Evolutionary conservation across 1,140 invertebrate species (phyloP).

Genomic region (Oedothorax gibbosus): DNA sequence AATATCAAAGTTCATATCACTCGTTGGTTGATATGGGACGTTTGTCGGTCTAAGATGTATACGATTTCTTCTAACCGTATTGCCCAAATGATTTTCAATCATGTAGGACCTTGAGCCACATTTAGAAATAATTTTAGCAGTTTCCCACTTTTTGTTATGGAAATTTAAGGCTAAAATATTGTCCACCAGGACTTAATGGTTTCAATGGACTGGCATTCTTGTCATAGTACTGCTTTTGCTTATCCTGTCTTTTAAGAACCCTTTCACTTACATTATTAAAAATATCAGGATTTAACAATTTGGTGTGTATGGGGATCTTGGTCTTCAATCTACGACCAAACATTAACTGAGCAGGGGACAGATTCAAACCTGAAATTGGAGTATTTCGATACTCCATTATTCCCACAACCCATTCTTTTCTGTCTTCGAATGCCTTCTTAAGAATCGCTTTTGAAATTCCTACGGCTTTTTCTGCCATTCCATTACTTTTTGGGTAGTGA

Average conservation of each 20-base stretch:
- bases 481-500: slow-evolving; percentile 12
- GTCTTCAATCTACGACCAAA: slow-evolving; percentile 6
- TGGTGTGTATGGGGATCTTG: slow-evolving; percentile 3
- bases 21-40: too few species aligned
- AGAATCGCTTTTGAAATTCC: not conserved
- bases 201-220: not conserved
- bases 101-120: too few species aligned
- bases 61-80: too few species aligned
- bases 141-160: too few species aligned
- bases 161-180: too few species aligned
- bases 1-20: too few species aligned
- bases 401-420: not conserved
- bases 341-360: slow-evolving; percentile 5
- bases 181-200: not conserved
- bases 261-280: not conserved
- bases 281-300: slow-evolving; percentile 1
- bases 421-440: slow-evolving; percentile 25
- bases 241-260: too few species aligned
- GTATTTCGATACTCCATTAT: slow-evolving; percentile 39
- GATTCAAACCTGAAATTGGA: slow-evolving; percentile 2
- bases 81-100: too few species aligned
- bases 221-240: not conserved
- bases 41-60: too few species aligned
- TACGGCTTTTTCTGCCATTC: slow-evolving; percentile 18
- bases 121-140: too few species aligned